A percentile compares a stretch with the other conserved stretches of the same genome.
Conservation (phyloP, 1,140 invertebrate species). For the Zaprionus tsacasi region DNA sequence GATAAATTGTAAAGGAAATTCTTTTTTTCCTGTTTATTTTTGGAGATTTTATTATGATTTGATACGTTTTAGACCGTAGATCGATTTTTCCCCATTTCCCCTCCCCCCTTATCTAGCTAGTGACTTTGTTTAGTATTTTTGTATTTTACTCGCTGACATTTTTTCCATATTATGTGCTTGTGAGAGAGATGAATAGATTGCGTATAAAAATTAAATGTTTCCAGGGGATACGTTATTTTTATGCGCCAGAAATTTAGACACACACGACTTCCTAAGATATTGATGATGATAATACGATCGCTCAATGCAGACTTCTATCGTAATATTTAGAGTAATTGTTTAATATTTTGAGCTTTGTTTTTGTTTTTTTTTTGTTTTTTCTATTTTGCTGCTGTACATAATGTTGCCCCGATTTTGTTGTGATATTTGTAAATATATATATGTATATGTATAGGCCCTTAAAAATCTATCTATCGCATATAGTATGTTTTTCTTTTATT, state of each 20-base stretch:
- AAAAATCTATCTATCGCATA: slow-evolving; percentile 50
- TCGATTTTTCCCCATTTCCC: no score
- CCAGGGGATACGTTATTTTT: slow-evolving; percentile 47
- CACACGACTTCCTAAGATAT: slow-evolving; percentile 32
- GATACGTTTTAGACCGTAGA: no score
- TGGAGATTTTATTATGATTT: no score
- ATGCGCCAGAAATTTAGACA: slow-evolving; percentile 58
- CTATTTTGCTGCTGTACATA: slow-evolving; percentile 32
- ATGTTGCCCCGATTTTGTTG: slow-evolving; percentile 51
- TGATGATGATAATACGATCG: neutral
- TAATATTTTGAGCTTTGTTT: neutral
- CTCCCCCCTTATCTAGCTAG: neutral
- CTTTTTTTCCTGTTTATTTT: no score
- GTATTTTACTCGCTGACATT: slow-evolving; percentile 29
- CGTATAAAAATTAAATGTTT: slow-evolving; percentile 77
- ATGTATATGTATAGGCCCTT: slow-evolving; percentile 47
- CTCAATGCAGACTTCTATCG: slow-evolving; percentile 20
- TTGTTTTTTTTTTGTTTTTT: slow-evolving; percentile 19
- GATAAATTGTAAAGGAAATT: no score
- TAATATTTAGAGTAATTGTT: slow-evolving; percentile 10
- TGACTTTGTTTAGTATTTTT: slow-evolving; percentile 6
- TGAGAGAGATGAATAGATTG: slow-evolving; percentile 84
- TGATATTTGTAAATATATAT: slow-evolving; percentile 75
- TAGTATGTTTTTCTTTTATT: slow-evolving; percentile 21
- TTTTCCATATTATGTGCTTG: slow-evolving; percentile 58